These are phyloP conservation scores for Enteromius fasciolatus DNA, from an alignment of 2,797 vertebrate species.

Conservation along the genomic window DNA sequence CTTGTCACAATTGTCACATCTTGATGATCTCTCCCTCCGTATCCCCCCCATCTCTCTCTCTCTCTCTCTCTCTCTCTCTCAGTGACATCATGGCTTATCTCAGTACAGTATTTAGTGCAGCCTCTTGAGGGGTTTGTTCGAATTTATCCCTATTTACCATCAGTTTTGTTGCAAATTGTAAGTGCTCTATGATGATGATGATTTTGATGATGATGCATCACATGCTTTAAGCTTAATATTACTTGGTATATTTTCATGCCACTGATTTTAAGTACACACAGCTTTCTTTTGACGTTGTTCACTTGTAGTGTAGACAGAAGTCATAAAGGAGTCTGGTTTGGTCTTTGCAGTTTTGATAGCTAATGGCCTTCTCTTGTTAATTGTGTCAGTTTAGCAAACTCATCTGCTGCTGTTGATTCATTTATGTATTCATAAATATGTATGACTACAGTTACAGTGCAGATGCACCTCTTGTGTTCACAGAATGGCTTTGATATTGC, in stretches of 20 bases:
- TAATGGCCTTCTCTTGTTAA: neutral
- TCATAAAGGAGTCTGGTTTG: neutral
- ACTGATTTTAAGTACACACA: conserved; percentile 37
- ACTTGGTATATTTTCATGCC: conserved; percentile 27
- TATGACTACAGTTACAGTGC: neutral
- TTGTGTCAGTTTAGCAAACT: neutral
- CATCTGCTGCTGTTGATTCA: neutral
- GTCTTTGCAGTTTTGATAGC: neutral
- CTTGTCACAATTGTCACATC: conserved; percentile 99
- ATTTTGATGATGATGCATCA: conserved; percentile 60
- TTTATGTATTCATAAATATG: neutral
- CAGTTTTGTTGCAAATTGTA: conserved; percentile 45
- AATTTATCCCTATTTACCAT: conserved; percentile 62
- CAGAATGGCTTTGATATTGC: neutral
- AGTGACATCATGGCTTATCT: conserved; percentile 78
- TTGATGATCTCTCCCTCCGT: conserved; percentile 83
- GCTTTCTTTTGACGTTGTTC: neutral
- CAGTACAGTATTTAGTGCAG: conserved; percentile 75
- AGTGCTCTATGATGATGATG: conserved; percentile 49
- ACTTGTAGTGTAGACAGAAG: too few species aligned
- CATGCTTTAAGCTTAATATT: conserved; percentile 54
- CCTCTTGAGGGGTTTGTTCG: conserved; percentile 68
- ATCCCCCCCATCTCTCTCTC: conserved; percentile 11
- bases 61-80: conserved; percentile 26
- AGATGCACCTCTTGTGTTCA: neutral